A percentile compares a stretch with the other conserved stretches of the same genome.
These are phyloP conservation scores for Paraplagusia blochii DNA, from an alignment of 2,113 vertebrate genomes.

Conservation along the genomic window DNA sequence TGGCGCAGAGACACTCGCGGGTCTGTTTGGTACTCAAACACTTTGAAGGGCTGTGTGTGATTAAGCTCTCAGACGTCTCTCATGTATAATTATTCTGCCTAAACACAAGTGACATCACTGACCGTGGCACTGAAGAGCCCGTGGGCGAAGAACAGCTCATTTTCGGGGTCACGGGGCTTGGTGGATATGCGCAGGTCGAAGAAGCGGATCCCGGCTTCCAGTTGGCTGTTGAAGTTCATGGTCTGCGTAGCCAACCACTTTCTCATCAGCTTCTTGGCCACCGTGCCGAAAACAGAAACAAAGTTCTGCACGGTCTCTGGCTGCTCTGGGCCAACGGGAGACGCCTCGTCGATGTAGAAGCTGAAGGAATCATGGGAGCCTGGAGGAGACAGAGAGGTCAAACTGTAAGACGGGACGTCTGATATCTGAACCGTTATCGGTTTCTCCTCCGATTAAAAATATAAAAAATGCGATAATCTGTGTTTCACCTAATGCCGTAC, in stretches of 20 bases:
- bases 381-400: conserved; percentile 60
- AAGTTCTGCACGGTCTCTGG: conserved; percentile 98
- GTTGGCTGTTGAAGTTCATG: conserved; percentile 92
- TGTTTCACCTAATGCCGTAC: too few species aligned
- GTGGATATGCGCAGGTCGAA: conserved; percentile 98
- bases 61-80: conserved; percentile 22
- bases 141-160: conserved; percentile 96
- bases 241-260: conserved; percentile 98
- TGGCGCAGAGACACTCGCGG: conserved; percentile 1
- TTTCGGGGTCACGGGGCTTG: conserved; percentile 95
- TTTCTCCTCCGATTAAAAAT: too few species aligned
- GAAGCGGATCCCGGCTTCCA: conserved; percentile 92
- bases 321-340: conserved; percentile 94
- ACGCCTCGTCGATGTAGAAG: conserved; percentile 97
- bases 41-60: conserved; percentile 14
- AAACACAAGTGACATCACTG: conserved; percentile 9
- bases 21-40: conserved; percentile 20
- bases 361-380: conserved; percentile 98
- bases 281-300: conserved; percentile 95
- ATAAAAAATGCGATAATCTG: too few species aligned
- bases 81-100: conserved; percentile 8
- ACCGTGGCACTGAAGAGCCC: conserved; percentile 97
- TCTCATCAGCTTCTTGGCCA: conserved; percentile 97
- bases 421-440: too few species aligned
- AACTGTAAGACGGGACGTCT: conserved; percentile 19